Conservation (phyloP, 2,797 vertebrate species). For the Pelobates cultripes region DNA sequence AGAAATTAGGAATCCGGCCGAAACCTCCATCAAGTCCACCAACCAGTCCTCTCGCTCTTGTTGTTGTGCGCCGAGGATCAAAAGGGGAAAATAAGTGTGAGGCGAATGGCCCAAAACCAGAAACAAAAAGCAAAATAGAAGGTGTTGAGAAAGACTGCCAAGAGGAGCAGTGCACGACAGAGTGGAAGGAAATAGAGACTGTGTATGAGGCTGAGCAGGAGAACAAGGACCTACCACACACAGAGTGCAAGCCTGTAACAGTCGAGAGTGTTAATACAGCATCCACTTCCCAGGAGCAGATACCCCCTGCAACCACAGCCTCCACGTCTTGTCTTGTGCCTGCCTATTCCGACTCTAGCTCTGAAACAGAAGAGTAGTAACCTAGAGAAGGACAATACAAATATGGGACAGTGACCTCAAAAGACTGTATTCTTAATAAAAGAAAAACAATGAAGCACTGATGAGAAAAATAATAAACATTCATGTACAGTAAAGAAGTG, state of each 20-base stretch:
- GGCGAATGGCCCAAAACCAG: background rate
- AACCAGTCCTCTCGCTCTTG: constrained; percentile 35
- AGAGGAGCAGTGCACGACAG: background rate
- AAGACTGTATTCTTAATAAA: too few species aligned
- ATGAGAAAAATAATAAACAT: too few species aligned
- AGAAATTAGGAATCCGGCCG: constrained; percentile 71
- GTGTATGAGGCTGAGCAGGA: background rate
- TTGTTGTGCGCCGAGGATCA: constrained; percentile 63
- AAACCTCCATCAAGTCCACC: constrained; percentile 21
- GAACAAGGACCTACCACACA: background rate
- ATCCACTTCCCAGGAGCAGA: background rate
- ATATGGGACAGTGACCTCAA: background rate
- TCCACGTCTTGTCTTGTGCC: constrained; percentile 74
- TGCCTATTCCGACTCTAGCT: constrained; percentile 86
- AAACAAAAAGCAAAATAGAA: background rate
- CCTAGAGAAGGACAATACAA: background rate
- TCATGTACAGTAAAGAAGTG: too few species aligned
- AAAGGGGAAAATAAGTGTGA: constrained; percentile 10
- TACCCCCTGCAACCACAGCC: constrained; percentile 16
- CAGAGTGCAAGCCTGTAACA: background rate
- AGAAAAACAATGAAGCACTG: too few species aligned
- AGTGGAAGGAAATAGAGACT: background rate
- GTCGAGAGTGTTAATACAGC: background rate
- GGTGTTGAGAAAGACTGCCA: background rate
- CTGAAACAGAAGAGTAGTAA: constrained; percentile 55